phyloP scores from a whole-genome alignment of 2,113 vertebrate genomes.

The Camelus dromedarius region DNA sequence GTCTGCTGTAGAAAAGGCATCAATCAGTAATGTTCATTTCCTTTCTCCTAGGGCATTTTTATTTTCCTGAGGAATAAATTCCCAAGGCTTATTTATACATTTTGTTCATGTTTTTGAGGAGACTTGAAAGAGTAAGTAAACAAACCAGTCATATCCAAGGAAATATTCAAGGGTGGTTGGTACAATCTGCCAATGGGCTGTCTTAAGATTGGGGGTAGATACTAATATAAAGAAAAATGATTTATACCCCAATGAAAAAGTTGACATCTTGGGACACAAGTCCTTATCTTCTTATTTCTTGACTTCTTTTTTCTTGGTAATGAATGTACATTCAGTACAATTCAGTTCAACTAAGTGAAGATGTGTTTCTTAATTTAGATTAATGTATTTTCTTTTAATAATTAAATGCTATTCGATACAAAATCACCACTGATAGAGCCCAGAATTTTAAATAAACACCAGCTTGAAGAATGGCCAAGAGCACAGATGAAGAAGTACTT shows the following conservation, averaged over 20 bases:
- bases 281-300: background rate
- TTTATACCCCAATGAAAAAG: background rate
- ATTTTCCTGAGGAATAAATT: conserved; percentile 32
- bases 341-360: conserved; percentile 30
- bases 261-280: background rate
- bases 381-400: background rate
- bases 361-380: conserved; percentile 2
- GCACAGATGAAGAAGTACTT: background rate
- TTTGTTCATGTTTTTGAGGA: background rate
- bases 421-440: background rate
- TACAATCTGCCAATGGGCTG: background rate
- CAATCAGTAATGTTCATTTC: background rate
- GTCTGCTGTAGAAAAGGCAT: background rate
- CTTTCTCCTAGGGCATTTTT: background rate
- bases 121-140: background rate
- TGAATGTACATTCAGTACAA: background rate
- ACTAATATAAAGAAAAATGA: background rate
- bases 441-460: background rate
- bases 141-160: background rate
- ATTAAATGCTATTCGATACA: background rate
- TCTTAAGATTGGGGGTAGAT: background rate
- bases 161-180: background rate
- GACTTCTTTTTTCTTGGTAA: conserved; percentile 15
- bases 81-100: background rate
- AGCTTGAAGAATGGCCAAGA: background rate